Base-by-base conservation (phyloP, 2,888 invertebrate genomes). In the Altica lythri region DNA sequence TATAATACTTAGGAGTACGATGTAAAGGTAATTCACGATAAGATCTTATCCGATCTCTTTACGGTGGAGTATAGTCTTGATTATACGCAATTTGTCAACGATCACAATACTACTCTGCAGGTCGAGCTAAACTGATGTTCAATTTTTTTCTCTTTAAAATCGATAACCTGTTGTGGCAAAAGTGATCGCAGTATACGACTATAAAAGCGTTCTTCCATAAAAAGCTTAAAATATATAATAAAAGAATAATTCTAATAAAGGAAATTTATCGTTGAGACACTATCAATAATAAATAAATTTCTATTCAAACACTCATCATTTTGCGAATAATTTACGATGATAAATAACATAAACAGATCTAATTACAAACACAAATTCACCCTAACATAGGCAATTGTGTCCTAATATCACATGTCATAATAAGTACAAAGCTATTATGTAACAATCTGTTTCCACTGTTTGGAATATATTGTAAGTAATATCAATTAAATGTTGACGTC, bases 111-210 rank as follows among this genome's bases (percentile, higher is more conserved):
- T 75, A 73, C 19, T 70, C 62, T 3, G n/a, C n/a, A n/a, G 65
- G 65, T 38, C 62, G 29, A 53, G 65, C 5, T 57, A 67, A 92
- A 80, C 1, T 91, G 90, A 51, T 95, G 75, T 72, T 95, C 95
- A 80, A 95, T 86, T 74, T 95, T 92, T 77, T 95, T 95, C 75
- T 96, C 95, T 72, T 95, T 94, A 72, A 95, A 95, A 76, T 95
- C 94, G 80, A 92, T 90, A 72, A 96, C 95, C 66, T 90, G 93
- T 75, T 95, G n/a, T n/a, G n/a, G n/a, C n/a, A n/a, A n/a, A n/a
- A n/a, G n/a, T n/a, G n/a, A n/a, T n/a, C n/a, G n/a, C n/a, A n/a
- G n/a, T n/a, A n/a, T n/a, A n/a, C n/a, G n/a, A n/a, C n/a, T n/a
- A n/a, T n/a, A n/a, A n/a, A n/a, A n/a, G n/a, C n/a, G n/a, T n/a